Conservation (phyloP, 2,797 vertebrate genomes). For the Mormyrops attenuatus region DNA sequence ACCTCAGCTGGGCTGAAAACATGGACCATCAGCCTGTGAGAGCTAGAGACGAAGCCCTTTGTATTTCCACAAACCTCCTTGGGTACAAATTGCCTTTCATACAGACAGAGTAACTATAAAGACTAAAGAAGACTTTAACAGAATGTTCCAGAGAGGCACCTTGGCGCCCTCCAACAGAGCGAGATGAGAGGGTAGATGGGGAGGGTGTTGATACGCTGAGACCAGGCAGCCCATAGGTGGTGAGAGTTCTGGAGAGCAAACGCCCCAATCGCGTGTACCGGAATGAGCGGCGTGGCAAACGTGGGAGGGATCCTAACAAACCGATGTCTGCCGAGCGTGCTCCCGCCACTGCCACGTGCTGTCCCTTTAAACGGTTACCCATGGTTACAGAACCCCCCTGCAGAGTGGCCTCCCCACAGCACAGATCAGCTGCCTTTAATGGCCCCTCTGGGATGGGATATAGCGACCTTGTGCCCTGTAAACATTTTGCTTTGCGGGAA, state of each 20-base stretch:
- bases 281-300: not conserved
- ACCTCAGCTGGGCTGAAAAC: not conserved
- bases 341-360: not conserved
- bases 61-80: not conserved
- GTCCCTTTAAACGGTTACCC: not conserved
- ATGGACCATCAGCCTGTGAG: not conserved
- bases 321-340: not conserved
- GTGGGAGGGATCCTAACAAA: not conserved
- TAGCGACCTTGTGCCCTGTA: not conserved
- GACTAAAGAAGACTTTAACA: not conserved
- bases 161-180: not conserved
- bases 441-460: slow-evolving; percentile 6
- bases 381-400: not conserved
- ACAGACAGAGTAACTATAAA: not conserved
- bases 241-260: not conserved
- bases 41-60: not conserved
- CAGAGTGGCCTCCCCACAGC: not conserved
- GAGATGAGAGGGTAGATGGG: not conserved
- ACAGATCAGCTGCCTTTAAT: not conserved
- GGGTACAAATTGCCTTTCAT: not conserved
- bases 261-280: not conserved
- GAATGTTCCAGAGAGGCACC: not conserved
- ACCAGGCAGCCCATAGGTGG: not conserved
- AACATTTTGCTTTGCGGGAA: not conserved
- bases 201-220: not conserved